These are phyloP conservation scores for Heterodera filipjevi DNA, from an alignment of 2,888 invertebrate genomes.

Conservation along the genomic window DNA sequence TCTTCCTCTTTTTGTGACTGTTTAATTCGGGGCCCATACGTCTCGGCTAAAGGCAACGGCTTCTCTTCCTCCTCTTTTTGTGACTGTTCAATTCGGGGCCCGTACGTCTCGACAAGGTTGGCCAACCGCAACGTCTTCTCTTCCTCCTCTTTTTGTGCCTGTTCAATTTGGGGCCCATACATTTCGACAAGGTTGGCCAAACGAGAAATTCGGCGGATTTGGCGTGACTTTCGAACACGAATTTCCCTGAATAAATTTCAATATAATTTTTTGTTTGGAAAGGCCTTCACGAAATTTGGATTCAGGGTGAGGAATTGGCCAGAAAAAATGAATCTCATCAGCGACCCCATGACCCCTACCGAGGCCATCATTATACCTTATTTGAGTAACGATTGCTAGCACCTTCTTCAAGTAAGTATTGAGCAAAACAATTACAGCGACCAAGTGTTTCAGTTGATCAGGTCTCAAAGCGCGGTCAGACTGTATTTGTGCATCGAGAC, in stretches of 20 bases:
- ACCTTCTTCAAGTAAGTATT: slow-evolving; percentile 47
- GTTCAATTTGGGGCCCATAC: slow-evolving; percentile 37
- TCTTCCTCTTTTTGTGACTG: slow-evolving; percentile 38
- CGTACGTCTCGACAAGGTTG: slow-evolving; percentile 47
- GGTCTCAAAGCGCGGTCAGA: slow-evolving; percentile 38
- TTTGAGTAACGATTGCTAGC: slow-evolving; percentile 41
- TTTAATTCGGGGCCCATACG: slow-evolving; percentile 37
- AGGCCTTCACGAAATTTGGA: no score
- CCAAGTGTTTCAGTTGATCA: slow-evolving; percentile 45
- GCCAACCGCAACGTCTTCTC: slow-evolving; percentile 19
- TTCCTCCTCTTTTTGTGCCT: slow-evolving; percentile 41
- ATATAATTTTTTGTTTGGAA: no score
- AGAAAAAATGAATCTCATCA: not conserved
- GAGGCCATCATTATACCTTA: no score
- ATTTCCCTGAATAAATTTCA: slow-evolving; percentile 41
- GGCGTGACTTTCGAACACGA: slow-evolving; percentile 42
- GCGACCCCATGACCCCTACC: not conserved
- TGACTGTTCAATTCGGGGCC: slow-evolving; percentile 31
- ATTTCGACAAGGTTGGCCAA: slow-evolving; percentile 48
- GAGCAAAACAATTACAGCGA: slow-evolving; percentile 37
- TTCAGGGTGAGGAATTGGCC: no score
- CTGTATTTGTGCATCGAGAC: slow-evolving; percentile 36
- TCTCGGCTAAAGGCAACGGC: slow-evolving; percentile 36
- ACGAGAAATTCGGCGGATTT: slow-evolving; percentile 43
- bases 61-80: slow-evolving; percentile 42